Evolutionary conservation across 2,888 invertebrate species (phyloP).

Genomic region (Ormyrus rosae): DNA sequence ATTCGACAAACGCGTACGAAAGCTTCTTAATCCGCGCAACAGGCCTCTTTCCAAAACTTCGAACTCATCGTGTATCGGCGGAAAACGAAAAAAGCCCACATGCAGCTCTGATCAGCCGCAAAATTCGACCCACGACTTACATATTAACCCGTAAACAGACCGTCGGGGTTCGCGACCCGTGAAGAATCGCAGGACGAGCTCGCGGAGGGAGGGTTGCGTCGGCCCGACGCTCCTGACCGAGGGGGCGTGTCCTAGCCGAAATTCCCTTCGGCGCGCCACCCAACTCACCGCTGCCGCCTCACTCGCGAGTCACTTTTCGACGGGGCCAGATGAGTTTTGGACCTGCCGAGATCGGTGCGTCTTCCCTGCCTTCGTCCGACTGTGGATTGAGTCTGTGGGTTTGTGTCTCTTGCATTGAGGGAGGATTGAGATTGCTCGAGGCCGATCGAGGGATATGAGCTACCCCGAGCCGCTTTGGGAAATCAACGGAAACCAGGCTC

Average conservation of each 20-base stretch:
- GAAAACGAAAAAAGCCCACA: too few species aligned
- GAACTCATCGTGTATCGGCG: too few species aligned
- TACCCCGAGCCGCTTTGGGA: conserved; percentile 74
- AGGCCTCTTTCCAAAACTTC: too few species aligned
- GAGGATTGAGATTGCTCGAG: neutral
- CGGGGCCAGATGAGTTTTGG: conserved; percentile 5
- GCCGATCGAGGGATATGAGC: conserved; percentile 70
- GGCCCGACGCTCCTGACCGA: conserved; percentile 39
- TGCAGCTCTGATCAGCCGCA: too few species aligned
- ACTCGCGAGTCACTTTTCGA: conserved; percentile 16
- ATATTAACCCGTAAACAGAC: neutral
- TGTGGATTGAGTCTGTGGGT: neutral
- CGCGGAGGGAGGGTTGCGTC: neutral
- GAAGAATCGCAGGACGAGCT: too few species aligned
- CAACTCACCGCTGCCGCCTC: neutral
- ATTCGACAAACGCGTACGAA: too few species aligned
- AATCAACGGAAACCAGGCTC: conserved; percentile 73
- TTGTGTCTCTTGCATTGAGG: too few species aligned
- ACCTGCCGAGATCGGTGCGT: neutral
- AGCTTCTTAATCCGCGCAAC: too few species aligned
- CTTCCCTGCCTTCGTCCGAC: neutral
- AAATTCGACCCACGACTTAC: too few species aligned
- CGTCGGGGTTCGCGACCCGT: conserved; percentile 6
- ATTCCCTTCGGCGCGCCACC: conserved; percentile 27
- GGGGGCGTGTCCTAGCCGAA: conserved; percentile 48